Percentiles rank a stretch among this genome's conserved stretches.
Conservation (phyloP, 2,797 vertebrate species). For the Geotrypetes seraphini region DNA sequence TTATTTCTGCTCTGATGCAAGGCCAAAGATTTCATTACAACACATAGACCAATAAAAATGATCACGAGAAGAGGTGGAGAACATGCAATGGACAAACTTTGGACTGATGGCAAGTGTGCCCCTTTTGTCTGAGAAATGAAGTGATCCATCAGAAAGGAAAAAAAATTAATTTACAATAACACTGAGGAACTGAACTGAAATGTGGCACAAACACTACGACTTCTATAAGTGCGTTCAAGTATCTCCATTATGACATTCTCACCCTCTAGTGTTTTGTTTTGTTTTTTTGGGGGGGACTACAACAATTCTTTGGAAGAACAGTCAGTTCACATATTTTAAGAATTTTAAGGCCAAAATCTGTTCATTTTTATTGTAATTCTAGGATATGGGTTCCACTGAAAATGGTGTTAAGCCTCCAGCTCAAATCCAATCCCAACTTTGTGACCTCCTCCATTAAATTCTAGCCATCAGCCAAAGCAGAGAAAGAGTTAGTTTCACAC, state of each 20-base stretch:
- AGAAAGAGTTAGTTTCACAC: constrained; percentile 90
- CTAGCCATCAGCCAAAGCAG: constrained; percentile 84
- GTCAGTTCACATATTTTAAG: constrained; percentile 49
- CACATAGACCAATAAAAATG: constrained; percentile 36
- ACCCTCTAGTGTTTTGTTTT: constrained; percentile 27
- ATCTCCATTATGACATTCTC: constrained; percentile 26
- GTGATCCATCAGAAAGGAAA: constrained; percentile 24
- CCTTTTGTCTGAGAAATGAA: constrained; percentile 22
- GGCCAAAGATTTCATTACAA: constrained; percentile 39
- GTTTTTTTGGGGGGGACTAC: constrained; percentile 13
- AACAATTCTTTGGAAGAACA: constrained; percentile 56
- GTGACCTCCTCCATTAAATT: constrained; percentile 86
- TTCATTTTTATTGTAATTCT: constrained; percentile 34
- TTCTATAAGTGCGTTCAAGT: constrained; percentile 44
- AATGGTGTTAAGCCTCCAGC: constrained; percentile 75
- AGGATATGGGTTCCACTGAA: constrained; percentile 30
- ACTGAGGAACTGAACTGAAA: constrained; percentile 40
- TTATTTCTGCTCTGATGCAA: constrained; percentile 53
- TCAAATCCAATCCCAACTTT: constrained; percentile 91
- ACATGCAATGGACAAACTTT: constrained; percentile 44
- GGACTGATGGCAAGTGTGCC: constrained; percentile 8
- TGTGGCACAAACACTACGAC: constrained; percentile 46
- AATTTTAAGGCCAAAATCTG: constrained; percentile 58
- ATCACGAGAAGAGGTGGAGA: constrained; percentile 24
- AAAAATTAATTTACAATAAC: constrained; percentile 31